A percentile compares a stretch with the other conserved stretches of the same genome.
Evolutionary conservation across 1,140 invertebrate genomes (phyloP).

Genomic region (Macrobrachium nipponense): DNA sequence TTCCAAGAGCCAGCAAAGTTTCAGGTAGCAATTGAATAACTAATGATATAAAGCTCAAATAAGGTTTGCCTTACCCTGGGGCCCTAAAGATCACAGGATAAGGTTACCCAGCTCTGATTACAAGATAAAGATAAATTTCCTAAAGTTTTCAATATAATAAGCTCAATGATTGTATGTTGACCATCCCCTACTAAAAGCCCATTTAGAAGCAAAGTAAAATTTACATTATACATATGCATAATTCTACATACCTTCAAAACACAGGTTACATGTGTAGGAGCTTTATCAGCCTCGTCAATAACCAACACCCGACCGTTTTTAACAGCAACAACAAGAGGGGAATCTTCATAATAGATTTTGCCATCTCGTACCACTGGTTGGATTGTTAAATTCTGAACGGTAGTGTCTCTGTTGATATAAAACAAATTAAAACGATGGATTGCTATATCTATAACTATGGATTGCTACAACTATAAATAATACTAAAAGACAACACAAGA

Average conservation of each 20-base stretch:
- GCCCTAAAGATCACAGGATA: too few species aligned
- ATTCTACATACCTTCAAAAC: slow-evolving; percentile 81
- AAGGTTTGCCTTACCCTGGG: too few species aligned
- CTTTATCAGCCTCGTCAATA: slow-evolving; percentile 97
- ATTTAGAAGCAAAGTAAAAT: too few species aligned
- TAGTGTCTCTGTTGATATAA: slow-evolving; percentile 81
- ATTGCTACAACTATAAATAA: not conserved
- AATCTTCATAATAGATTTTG: slow-evolving; percentile 92
- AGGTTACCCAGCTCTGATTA: too few species aligned
- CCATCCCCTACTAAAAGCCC: too few species aligned
- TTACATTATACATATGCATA: too few species aligned
- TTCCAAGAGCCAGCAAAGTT: too few species aligned
- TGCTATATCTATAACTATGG: not conserved
- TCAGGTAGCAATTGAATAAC: too few species aligned
- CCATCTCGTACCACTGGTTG: slow-evolving; percentile 92
- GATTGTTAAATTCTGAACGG: slow-evolving; percentile 92
- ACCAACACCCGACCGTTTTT: slow-evolving; percentile 90
- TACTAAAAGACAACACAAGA: not conserved
- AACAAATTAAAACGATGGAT: not conserved
- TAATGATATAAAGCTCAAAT: too few species aligned
- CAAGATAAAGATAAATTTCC: too few species aligned
- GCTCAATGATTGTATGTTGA: too few species aligned
- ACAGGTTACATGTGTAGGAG: slow-evolving; percentile 95
- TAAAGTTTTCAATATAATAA: too few species aligned
- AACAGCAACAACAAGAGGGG: slow-evolving; percentile 91